Conservation (phyloP, 2,888 invertebrate species). For the Trachelus troglodyta region DNA sequence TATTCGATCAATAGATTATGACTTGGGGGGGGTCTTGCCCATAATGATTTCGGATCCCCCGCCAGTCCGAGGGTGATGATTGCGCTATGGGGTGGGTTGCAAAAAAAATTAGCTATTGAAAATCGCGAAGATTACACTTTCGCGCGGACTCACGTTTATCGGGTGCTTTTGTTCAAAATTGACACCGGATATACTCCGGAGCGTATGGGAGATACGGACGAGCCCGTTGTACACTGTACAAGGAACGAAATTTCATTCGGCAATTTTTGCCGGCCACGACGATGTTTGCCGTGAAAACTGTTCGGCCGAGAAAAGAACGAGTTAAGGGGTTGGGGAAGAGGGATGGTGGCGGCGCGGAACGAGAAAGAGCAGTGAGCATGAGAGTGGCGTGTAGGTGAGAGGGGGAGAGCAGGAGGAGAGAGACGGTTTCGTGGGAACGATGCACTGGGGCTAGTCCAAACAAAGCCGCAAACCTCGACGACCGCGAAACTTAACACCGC, state of each 20-base stretch:
- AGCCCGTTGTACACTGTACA: background rate
- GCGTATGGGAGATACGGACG: background rate
- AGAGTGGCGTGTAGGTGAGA: background rate
- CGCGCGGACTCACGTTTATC: no score
- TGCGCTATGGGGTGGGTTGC: no score
- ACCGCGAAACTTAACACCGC: conserved; percentile 63
- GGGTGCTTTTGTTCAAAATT: background rate
- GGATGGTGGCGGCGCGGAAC: background rate
- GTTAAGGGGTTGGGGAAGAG: background rate
- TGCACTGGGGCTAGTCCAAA: conserved; percentile 46
- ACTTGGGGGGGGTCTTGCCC: no score
- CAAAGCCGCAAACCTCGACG: conserved; percentile 58
- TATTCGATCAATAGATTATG: no score
- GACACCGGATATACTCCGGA: background rate
- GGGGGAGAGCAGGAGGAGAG: conserved; percentile 23
- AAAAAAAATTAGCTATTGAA: no score
- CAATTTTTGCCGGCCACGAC: background rate
- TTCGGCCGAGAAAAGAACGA: background rate
- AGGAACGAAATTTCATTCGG: background rate
- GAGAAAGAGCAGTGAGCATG: no score
- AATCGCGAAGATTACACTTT: no score
- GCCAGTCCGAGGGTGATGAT: no score
- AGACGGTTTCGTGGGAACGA: conserved; percentile 50
- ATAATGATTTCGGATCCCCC: no score
- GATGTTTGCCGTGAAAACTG: background rate